These are phyloP conservation scores for Caenorhabditis sp. DNA, from an alignment of 2,888 invertebrate species.

Conservation along the genomic window DNA sequence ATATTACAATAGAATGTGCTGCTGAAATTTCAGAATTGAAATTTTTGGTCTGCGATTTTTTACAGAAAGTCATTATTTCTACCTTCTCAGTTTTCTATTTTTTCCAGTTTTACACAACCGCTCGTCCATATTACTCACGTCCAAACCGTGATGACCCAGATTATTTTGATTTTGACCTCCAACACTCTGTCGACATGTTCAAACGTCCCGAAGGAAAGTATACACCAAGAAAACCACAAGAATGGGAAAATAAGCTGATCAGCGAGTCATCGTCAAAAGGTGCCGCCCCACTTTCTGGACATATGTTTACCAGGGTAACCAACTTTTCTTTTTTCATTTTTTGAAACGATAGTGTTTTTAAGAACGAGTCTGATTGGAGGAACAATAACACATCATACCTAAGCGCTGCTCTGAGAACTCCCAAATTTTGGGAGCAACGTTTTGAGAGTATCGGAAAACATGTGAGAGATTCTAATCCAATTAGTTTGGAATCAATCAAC, in stretches of 20 bases:
- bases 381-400: conserved; percentile 62
- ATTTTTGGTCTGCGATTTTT: no score
- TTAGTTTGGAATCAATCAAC: conserved; percentile 66
- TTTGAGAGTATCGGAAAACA: conserved; percentile 66
- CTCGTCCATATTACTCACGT: conserved; percentile 66
- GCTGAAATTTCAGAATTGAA: no score
- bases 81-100: not conserved
- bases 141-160: conserved; percentile 69
- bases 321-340: no score
- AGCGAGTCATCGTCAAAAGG: conserved; percentile 62
- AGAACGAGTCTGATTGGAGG: conserved; percentile 57
- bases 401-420: conserved; percentile 69
- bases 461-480: conserved; percentile 68
- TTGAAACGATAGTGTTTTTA: conserved; percentile 3
- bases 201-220: conserved; percentile 66
- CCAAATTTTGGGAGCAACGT: conserved; percentile 70
- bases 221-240: conserved; percentile 66
- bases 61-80: not conserved
- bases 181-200: conserved; percentile 69
- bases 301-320: conserved; percentile 64
- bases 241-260: conserved; percentile 67
- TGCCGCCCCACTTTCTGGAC: conserved; percentile 64
- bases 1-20: no score
- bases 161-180: conserved; percentile 70
- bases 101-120: conserved; percentile 49